These are phyloP conservation scores for Uropetala carovei DNA, from an alignment of 2,888 invertebrate genomes.

Conservation along the genomic window DNA sequence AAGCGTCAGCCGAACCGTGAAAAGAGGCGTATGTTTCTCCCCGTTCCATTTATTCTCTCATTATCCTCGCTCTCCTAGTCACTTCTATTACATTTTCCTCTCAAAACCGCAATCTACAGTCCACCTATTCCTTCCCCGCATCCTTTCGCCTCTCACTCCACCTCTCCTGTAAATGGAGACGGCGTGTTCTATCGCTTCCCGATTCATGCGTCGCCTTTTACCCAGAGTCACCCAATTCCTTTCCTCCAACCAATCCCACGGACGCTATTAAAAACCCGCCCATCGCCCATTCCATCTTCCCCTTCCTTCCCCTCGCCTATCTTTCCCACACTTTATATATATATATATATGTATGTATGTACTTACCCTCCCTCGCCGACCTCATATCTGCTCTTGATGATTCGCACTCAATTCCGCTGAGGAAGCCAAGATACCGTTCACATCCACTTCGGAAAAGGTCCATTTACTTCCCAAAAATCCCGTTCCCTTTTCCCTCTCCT, in stretches of 20 bases:
- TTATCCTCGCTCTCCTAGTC: neutral
- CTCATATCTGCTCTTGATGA: conserved; percentile 9
- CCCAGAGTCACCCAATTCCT: neutral
- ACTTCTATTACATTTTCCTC: neutral
- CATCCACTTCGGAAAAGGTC: neutral
- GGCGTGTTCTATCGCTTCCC: conserved; percentile 2
- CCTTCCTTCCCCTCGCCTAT: neutral
- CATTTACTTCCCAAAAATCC: conserved; percentile 23
- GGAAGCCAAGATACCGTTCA: conserved; percentile 24
- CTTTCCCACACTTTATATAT: neutral
- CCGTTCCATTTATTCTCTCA: neutral
- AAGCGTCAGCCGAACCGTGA: neutral
- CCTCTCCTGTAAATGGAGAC: neutral
- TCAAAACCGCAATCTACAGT: neutral
- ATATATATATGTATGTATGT: no score
- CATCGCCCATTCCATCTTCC: neutral
- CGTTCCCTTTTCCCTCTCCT: neutral
- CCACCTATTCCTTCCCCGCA: conserved; percentile 9
- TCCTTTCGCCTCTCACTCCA: neutral
- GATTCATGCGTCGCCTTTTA: neutral
- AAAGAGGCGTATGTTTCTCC: neutral
- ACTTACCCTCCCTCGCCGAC: neutral
- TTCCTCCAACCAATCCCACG: conserved; percentile 9
- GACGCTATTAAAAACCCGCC: conserved; percentile 6
- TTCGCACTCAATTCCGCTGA: conserved; percentile 1